phyloP scores from a whole-genome alignment of 2,797 vertebrate species.

The Borostomias antarcticus region DNA sequence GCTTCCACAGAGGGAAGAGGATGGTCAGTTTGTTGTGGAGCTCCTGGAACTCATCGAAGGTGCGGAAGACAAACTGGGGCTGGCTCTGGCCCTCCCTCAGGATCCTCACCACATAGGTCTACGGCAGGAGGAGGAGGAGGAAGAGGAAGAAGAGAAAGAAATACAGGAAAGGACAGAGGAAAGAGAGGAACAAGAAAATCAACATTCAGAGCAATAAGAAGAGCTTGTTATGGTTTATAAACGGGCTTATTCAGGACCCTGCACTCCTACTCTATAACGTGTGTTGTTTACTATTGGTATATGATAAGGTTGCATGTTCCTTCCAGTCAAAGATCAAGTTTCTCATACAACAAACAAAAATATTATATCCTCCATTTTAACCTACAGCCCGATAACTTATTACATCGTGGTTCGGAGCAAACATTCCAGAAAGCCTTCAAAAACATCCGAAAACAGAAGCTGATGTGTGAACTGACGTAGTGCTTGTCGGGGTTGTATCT shows the following conservation, averaged over 20 bases:
- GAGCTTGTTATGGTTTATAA: background rate
- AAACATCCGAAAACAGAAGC: background rate
- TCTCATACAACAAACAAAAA: background rate
- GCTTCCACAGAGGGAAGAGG: constrained; percentile 95
- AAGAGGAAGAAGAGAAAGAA: background rate
- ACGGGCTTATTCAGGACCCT: background rate
- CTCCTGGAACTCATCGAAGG: constrained; percentile 98
- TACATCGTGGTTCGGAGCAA: too few relatives aligned
- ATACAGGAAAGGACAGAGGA: background rate
- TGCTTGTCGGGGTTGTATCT: constrained; percentile 98
- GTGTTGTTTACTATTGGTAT: background rate
- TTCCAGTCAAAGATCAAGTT: background rate
- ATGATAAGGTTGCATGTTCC: too few relatives aligned
- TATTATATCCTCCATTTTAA: too few relatives aligned
- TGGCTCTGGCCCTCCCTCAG: constrained; percentile 89
- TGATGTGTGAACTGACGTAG: constrained; percentile 81
- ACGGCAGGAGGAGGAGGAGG: constrained; percentile 36
- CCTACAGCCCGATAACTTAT: too few relatives aligned
- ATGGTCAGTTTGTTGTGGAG: constrained; percentile 96
- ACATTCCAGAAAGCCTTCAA: background rate
- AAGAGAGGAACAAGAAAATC: background rate
- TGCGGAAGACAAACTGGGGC: constrained; percentile 92
- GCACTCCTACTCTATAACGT: too few relatives aligned
- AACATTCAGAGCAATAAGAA: too few relatives aligned
- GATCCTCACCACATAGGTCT: constrained; percentile 94